Evolutionary conservation across 2,888 invertebrate species (phyloP), one percentile per base, ranked within the genome.

Genomic region (Achlya flavicornis): DNA sequence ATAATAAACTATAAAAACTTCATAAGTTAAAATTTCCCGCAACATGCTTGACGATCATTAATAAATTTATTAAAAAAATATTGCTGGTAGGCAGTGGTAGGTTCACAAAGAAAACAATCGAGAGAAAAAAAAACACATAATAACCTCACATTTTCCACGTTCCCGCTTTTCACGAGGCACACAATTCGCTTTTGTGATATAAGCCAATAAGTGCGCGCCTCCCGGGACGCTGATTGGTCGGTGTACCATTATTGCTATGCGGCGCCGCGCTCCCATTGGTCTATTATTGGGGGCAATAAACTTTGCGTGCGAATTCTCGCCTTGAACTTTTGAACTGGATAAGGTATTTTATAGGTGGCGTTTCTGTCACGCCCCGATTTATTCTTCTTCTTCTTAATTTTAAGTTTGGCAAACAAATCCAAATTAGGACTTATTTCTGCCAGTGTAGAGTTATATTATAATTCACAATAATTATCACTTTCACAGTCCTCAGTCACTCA

Each of bases 311-410:
- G 61, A 72, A 73, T 70, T 67, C 61, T 78, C 64, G 76, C 83
- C 84, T 84, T 86, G 85, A 87, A 82, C 81, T 77, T 76, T 73
- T 71, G 72, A 68, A 69, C 71, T 68, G 69, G 67, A 58, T 72
- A 71, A 77, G 68, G 26, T 26, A 26, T 26, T 26, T 26, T 26
- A 26, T 26, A 26, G 26, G 73, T 69, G 58, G 61, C 70, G 64
- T 63, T 63, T 64, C 64, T 63, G 65, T 32, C 58, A 43, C 19
- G 62, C n/a, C 38, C 61, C 41, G 14, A 11, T 43, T 53, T 53
- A 53, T 53, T 53, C 12, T 19, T 19, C 16, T 53, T 8, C 7
- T 8, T 19, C 19, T 53, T n/a, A n/a, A n/a, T n/a, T n/a, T n/a
- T n/a, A n/a, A n/a, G n/a, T n/a, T n/a, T n/a, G n/a, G n/a, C n/a